Conservation (phyloP, 1,140 invertebrate genomes). For the Drosophila sucinea region DNA sequence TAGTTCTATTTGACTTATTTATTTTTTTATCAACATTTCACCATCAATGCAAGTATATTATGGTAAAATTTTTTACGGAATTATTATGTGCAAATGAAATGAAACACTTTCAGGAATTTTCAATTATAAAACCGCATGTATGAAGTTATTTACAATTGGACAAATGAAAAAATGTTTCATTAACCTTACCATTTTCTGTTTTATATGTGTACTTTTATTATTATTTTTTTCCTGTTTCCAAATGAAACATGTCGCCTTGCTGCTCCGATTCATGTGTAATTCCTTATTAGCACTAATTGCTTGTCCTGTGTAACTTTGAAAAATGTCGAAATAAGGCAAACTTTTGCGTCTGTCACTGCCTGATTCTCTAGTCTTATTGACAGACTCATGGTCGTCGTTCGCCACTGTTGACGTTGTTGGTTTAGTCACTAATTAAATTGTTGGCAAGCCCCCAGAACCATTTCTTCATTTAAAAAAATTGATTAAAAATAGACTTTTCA, state of each 20-base stretch:
- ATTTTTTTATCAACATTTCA: slow-evolving; percentile 2
- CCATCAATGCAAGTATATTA: slow-evolving; percentile 27
- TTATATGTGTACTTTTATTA: no score
- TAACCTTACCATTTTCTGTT: no score
- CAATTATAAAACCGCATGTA: slow-evolving; percentile 16
- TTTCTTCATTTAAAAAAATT: background rate
- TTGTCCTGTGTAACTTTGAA: background rate
- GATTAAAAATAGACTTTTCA: no score
- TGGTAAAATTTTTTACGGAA: slow-evolving; percentile 19
- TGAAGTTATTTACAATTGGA: background rate
- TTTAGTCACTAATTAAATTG: background rate
- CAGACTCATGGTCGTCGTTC: background rate
- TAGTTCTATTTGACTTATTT: background rate
- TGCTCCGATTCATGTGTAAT: background rate
- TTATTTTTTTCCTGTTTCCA: no score
- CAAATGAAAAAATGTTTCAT: no score
- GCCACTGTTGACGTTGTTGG: background rate
- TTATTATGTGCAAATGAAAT: slow-evolving; percentile 41
- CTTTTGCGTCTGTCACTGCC: background rate
- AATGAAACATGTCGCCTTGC: no score
- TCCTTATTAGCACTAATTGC: background rate
- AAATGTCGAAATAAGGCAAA: background rate
- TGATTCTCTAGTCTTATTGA: background rate
- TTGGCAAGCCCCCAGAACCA: background rate
- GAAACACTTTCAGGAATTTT: slow-evolving; percentile 23